These are phyloP conservation scores for Oligia latruncula DNA, from an alignment of 2,888 invertebrate genomes.

Conservation along the genomic window DNA sequence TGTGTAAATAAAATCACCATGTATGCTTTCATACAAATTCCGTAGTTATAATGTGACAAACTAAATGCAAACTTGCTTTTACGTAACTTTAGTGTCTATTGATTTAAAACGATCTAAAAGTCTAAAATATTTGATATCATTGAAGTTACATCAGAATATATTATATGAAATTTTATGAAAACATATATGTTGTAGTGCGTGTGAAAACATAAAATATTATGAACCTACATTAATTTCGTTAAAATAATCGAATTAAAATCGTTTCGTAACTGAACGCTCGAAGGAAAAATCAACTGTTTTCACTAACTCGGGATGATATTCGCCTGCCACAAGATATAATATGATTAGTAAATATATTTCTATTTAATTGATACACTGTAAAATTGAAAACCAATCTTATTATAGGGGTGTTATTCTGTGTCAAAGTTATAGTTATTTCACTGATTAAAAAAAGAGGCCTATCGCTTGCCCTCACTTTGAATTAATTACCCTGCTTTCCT, in stretches of 20 bases:
- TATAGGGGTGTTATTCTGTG: conserved; percentile 53
- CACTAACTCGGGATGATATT: conserved; percentile 43
- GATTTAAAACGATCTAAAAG: conserved; percentile 22
- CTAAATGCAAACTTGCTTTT: conserved; percentile 61
- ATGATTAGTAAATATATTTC: conserved; percentile 60
- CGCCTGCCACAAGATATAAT: conserved; percentile 43
- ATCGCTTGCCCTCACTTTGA: conserved; percentile 70
- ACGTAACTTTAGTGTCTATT: conserved; percentile 49
- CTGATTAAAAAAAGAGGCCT: conserved; percentile 58
- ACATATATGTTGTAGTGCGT: conserved; percentile 61
- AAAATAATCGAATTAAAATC: conserved; percentile 64
- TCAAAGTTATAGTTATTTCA: conserved; percentile 52
- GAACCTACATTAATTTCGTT: conserved; percentile 63
- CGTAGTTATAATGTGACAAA: conserved; percentile 49
- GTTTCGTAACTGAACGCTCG: conserved; percentile 66
- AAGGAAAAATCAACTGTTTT: conserved; percentile 53
- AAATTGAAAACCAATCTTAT: conserved; percentile 49
- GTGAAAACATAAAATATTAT: conserved; percentile 57
- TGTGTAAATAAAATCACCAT: conserved; percentile 67
- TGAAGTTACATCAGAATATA: conserved; percentile 40
- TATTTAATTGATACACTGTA: conserved; percentile 52
- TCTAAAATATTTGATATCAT: conserved; percentile 36
- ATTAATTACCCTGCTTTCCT: conserved; percentile 70
- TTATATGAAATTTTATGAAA: conserved; percentile 63
- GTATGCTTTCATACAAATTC: conserved; percentile 69